A percentile compares a stretch with the other conserved stretches of the same genome.
Evolutionary conservation across 30 jellyfish, hydroid and myxozoan genomes (phyloP).

Genomic region (Turritopsis dohrnii): DNA sequence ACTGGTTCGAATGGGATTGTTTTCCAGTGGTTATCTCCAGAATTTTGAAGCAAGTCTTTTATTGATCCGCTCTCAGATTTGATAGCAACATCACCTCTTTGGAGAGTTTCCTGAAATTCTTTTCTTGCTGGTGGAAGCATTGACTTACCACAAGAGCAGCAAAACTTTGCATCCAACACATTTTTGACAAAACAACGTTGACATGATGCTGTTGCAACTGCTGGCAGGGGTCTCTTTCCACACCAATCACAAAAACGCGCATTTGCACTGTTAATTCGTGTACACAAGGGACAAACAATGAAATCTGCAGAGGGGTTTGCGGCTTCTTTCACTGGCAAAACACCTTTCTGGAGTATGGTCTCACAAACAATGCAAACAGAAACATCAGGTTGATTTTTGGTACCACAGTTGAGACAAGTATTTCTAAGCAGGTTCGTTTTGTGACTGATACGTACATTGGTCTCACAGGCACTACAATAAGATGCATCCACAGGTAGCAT

Average conservation of each 20-base stretch:
- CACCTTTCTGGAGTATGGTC: background rate
- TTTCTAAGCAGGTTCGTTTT: constrained; percentile 22
- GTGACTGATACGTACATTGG: constrained; percentile 24
- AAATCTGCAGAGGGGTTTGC: constrained; percentile 75
- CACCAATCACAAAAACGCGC: constrained; percentile 99
- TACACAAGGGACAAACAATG: constrained; percentile 76
- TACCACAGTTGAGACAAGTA: constrained; percentile 69
- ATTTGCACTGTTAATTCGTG: constrained; percentile 73
- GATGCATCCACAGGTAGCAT: constrained; percentile 50
- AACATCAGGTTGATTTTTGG: constrained; percentile 56
- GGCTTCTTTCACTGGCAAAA: constrained; percentile 38
- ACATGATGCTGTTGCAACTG: constrained; percentile 57
- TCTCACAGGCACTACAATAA: constrained; percentile 60
- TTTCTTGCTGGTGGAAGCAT: constrained; percentile 68
- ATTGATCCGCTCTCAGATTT: background rate
- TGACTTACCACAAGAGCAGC: constrained; percentile 71
- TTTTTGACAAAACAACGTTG: constrained; percentile 49
- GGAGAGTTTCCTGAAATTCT: constrained; percentile 19
- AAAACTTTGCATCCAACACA: constrained; percentile 52
- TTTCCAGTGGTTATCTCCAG: constrained; percentile 28
- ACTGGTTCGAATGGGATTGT: constrained; percentile 21
- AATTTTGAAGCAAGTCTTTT: background rate
- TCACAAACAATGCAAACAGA: constrained; percentile 85
- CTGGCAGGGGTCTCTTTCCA: constrained; percentile 69
- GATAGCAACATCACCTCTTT: constrained; percentile 21